Evolutionary conservation across 2,888 invertebrate genomes (phyloP).

Genomic region (Meteorus colon): DNA sequence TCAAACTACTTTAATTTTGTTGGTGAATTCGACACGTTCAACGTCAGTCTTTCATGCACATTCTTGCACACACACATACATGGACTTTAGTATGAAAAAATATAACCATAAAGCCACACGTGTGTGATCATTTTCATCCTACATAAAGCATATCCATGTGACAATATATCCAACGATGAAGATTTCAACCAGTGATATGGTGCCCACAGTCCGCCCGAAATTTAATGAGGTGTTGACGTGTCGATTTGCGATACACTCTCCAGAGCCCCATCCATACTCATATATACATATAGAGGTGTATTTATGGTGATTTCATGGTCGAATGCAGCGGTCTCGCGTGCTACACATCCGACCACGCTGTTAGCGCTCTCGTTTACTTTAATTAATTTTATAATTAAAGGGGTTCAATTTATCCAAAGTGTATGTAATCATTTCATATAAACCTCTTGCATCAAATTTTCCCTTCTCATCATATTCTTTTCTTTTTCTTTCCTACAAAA

Average conservation of each 20-base stretch:
- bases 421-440: constrained; percentile 7
- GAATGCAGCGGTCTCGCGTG: constrained; percentile 63
- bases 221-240: constrained; percentile 59
- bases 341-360: constrained; percentile 53
- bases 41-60: no score
- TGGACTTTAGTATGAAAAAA: background rate
- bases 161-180: constrained; percentile 32
- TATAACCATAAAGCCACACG: background rate
- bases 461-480: background rate
- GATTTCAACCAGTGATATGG: constrained; percentile 38
- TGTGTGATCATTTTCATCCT: background rate
- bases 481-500: background rate
- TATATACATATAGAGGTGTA: background rate
- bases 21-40: no score
- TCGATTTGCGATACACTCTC: constrained; percentile 54
- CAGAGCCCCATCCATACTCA: background rate
- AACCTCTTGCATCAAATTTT: constrained; percentile 5
- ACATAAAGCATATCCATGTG: constrained; percentile 10
- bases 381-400: constrained; percentile 51
- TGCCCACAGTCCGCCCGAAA: constrained; percentile 14
- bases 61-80: no score
- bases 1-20: no score
- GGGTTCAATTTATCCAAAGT: constrained; percentile 29
- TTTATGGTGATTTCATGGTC: constrained; percentile 56
- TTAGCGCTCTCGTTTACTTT: constrained; percentile 59